Conservation (phyloP, 92 coral and sea anemone genomes). For the Hydrozoanthus gracilis region DNA sequence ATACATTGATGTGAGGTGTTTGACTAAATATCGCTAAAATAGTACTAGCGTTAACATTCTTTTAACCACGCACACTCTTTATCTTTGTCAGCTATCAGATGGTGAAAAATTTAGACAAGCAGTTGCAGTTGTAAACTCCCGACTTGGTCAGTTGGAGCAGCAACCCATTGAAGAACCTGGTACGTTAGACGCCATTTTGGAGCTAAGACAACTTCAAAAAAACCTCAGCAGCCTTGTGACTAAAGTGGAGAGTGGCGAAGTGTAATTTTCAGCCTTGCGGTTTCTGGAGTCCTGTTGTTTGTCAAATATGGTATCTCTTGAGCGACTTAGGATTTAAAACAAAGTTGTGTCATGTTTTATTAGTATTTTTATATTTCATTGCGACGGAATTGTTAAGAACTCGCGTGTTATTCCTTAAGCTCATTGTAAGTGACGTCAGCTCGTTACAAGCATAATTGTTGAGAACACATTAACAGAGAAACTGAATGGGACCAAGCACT, state of each 20-base stretch:
- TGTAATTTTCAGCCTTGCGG: neutral
- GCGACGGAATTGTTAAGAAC: too few relatives aligned
- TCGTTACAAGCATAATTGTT: too few relatives aligned
- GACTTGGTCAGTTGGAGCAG: slow-evolving; percentile 25
- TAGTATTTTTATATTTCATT: too few relatives aligned
- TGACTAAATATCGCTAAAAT: too few relatives aligned
- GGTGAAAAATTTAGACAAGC: slow-evolving; percentile 38
- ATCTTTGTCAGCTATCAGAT: slow-evolving; percentile 1
- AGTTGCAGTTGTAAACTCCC: slow-evolving; percentile 20
- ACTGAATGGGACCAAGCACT: too few relatives aligned
- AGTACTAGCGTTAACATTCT: neutral
- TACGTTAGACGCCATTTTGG: slow-evolving; percentile 30
- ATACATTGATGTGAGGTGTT: too few relatives aligned
- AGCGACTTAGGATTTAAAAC: neutral
- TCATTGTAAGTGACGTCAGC: too few relatives aligned
- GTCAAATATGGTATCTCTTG: neutral
- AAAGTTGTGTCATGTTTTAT: too few relatives aligned
- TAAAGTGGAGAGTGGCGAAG: neutral
- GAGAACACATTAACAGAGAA: too few relatives aligned
- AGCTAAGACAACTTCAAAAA: slow-evolving; percentile 40
- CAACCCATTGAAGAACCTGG: slow-evolving; percentile 17
- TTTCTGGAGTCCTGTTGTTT: neutral
- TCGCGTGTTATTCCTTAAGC: too few relatives aligned
- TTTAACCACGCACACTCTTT: neutral
- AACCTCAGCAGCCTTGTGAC: slow-evolving; percentile 25